Evolutionary conservation across 2,888 invertebrate genomes (phyloP).

Genomic region (Ernsta delagoae): DNA sequence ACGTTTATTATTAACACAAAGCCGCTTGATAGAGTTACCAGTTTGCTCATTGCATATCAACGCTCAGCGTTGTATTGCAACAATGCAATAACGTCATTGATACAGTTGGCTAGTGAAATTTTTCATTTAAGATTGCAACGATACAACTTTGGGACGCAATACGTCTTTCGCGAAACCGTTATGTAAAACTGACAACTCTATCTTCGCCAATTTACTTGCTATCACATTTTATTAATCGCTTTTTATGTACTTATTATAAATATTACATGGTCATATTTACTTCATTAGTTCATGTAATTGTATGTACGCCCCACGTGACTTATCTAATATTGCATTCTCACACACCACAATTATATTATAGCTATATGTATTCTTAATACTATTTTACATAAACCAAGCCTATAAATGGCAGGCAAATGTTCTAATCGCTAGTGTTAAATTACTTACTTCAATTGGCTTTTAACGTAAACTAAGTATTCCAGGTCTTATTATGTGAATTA

Average conservation of each 20-base stretch:
- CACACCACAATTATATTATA: too few species aligned
- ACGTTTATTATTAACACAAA: slow-evolving; percentile 40
- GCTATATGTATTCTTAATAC: too few species aligned
- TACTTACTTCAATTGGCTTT: background rate
- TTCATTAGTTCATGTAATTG: too few species aligned
- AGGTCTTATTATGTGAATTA: too few species aligned
- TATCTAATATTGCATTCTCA: too few species aligned
- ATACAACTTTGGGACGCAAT: slow-evolving; percentile 9
- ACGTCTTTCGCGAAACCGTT: slow-evolving; percentile 16
- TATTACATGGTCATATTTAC: too few species aligned
- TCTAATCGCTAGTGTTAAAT: slow-evolving; percentile 1
- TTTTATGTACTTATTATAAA: background rate
- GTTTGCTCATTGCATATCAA: slow-evolving; percentile 31
- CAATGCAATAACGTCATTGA: background rate
- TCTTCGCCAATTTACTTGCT: slow-evolving; percentile 6
- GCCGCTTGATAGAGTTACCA: slow-evolving; percentile 44
- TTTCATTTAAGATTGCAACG: background rate
- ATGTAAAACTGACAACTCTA: slow-evolving; percentile 37
- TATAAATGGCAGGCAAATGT: too few species aligned
- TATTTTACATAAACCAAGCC: too few species aligned
- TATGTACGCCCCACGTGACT: too few species aligned
- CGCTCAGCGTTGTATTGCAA: background rate
- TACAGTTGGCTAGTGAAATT: slow-evolving; percentile 1
- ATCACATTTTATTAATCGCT: slow-evolving; percentile 8
- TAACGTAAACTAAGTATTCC: background rate